phyloP scores from a whole-genome alignment of 1,140 invertebrate genomes.

The Brachionus calyciflorus region DNA sequence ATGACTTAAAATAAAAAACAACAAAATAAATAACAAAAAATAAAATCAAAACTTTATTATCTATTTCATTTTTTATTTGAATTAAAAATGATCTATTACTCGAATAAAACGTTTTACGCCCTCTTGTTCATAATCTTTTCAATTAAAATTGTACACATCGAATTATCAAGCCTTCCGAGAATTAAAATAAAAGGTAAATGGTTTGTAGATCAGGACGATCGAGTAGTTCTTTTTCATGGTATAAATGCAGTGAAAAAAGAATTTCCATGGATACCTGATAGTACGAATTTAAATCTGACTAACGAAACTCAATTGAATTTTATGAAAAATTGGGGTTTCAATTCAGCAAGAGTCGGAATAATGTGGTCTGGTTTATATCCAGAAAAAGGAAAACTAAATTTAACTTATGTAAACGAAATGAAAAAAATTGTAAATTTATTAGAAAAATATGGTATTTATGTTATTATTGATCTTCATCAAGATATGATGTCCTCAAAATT shows the following conservation, averaged over 20 bases:
- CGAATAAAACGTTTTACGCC: background rate
- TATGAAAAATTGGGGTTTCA: constrained; percentile 51
- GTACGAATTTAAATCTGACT: constrained; percentile 44
- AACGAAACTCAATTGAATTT: constrained; percentile 49
- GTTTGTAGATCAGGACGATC: constrained; percentile 49
- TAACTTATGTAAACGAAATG: constrained; percentile 50
- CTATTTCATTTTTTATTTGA: no score
- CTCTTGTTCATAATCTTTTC: background rate
- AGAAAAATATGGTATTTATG: constrained; percentile 50
- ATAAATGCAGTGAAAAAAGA: constrained; percentile 51
- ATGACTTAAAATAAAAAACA: no score
- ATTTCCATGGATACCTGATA: constrained; percentile 49
- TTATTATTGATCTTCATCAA: constrained; percentile 53
- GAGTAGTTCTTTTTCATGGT: constrained; percentile 51
- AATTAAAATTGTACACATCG: background rate
- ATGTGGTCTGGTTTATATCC: constrained; percentile 52
- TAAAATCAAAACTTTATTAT: background rate
- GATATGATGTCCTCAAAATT: constrained; percentile 48
- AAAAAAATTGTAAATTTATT: constrained; percentile 49
- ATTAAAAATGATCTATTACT: background rate
- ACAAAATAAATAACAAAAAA: no score
- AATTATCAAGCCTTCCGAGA: background rate
- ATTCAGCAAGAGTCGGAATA: constrained; percentile 50
- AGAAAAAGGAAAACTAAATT: constrained; percentile 47
- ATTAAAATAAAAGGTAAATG: constrained; percentile 34